Evolutionary conservation across 1,140 invertebrate species (phyloP), one percentile per base, ranked within the genome.

Genomic region (Drosophila erecta): DNA sequence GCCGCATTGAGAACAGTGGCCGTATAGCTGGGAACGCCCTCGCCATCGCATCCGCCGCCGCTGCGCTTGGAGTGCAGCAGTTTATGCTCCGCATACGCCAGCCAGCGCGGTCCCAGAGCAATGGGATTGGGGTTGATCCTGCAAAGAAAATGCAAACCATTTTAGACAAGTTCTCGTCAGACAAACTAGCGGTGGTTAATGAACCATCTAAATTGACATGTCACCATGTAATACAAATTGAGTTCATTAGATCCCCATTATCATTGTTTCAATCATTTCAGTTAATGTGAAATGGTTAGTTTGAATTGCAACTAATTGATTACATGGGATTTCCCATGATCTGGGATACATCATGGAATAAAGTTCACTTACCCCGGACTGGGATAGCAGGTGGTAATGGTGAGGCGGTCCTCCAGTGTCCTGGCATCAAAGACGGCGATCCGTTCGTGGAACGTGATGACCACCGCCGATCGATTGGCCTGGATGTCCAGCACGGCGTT

Each of bases 1-100:
- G 98, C 98, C 20, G 98, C 98, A 93, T 98, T 98, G 14, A 99
- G 94, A 47, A 99, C 96, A 1, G 97, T 98, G 1, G 98, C 98
- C 53, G 98, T 98, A 90, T 99, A 99, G 78, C 98, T 98, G 83
- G 97, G 96, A 10, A 96, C 93, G n/a, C 94, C 94, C 85, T 94
- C 94, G 37, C 93, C 95, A 92, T 96, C 95, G 92, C 95, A 96
- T 3, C 98, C 98, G 4, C 97, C 98, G 86, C 96, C 96, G 91
- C 97, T 98, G 80, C 97, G 95, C 91, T 97, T 96, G 0, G 95
- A 94, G 6, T 96, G 95, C 55, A 97, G 93, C 33, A 98, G 90
- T 92, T 97, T 96, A 79, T 96, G 96, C 91, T 99, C 98, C 71
- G 97, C 96, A 87, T 96, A 96, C 1, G 95, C 96, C 30, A 96